Evolutionary conservation across 2,888 invertebrate species (phyloP).

Genomic region (Rhingia rostrata): DNA sequence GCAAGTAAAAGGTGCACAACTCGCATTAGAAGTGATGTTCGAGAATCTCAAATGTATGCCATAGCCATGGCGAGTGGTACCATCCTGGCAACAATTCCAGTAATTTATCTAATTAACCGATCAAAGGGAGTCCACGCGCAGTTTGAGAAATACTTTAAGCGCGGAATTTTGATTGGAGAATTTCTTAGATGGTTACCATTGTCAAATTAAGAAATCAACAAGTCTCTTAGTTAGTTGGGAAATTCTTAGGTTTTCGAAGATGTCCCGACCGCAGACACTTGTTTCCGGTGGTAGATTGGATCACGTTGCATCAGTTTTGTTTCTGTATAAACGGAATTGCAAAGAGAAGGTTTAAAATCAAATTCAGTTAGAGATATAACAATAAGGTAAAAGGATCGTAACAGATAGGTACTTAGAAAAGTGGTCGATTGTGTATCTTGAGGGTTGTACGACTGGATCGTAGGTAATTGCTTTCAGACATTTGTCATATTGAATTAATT

Average conservation of each 20-base stretch:
- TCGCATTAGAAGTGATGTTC: conserved; percentile 68
- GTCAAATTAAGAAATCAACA: conserved; percentile 61
- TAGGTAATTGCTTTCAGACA: background rate
- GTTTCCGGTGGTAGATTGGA: conserved; percentile 51
- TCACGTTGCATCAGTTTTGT: background rate
- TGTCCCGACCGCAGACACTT: conserved; percentile 45
- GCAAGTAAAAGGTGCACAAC: conserved; percentile 57
- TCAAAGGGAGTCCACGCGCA: conserved; percentile 34
- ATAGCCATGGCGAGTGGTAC: conserved; percentile 45
- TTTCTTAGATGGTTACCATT: conserved; percentile 55
- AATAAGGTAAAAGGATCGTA: background rate
- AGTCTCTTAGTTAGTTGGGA: conserved; percentile 21
- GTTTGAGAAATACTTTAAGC: conserved; percentile 37
- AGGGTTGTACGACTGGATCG: background rate
- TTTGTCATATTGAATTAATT: too few species aligned
- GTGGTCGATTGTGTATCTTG: background rate
- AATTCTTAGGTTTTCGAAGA: conserved; percentile 25
- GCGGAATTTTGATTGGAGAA: conserved; percentile 70
- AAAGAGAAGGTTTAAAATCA: background rate
- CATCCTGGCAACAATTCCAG: conserved; percentile 58
- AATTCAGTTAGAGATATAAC: background rate
- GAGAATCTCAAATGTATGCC: conserved; percentile 62
- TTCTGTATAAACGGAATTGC: background rate
- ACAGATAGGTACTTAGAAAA: background rate
- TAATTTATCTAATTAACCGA: conserved; percentile 72